Base-by-base conservation (phyloP, 2,113 vertebrate species). In the Pagrus major region DNA sequence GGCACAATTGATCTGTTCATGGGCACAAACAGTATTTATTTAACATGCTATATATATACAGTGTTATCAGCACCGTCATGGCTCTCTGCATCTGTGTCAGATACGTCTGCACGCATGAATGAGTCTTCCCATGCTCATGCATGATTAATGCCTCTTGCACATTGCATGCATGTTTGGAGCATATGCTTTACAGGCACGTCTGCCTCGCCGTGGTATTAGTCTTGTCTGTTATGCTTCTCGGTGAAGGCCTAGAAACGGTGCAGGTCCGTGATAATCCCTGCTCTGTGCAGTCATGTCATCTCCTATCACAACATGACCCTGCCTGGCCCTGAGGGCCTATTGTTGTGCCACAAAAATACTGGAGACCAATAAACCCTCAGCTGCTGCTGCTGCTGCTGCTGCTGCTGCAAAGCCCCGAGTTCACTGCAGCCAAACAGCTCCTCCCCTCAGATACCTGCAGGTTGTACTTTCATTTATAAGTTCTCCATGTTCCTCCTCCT, bases 271-370 rank as follows among this genome's bases (percentile, higher is more conserved):
- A 12, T 87, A 90, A 89, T 90, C 86, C 80, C 87, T 56, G 56
- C 52, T 75, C 81, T 71, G 42, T 71, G 71, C 78, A 84, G 69
- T 69, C 81, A 54, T 90, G 86, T 89, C 88, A 60, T 59, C 76
- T 89, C 71, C 80, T 83, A 85, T 90, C 86, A 88, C 84, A 91
- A 90, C 85, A 89, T 52, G 70, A 81, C 78, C 76, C 88, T 25
- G 85, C 78, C 58, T 27, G 68, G 79, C 76, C 84, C 76, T 29
- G 25, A 41, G 65, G 51, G 61, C 29, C 63, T 82, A 73, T 91
- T 88, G 87, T 82, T 88, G 86, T 37, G 66, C 87, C 59, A 39
- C 77, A 83, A 81, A 86, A 80, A 64, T 44, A 63, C 66, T 69
- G 9, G 61, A 64, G 58, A 6, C 47, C 49, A 52, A 63, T 66